phyloP scores from a whole-genome alignment of 2,888 invertebrate genomes.

The Pycnomerus fuliginosus region DNA sequence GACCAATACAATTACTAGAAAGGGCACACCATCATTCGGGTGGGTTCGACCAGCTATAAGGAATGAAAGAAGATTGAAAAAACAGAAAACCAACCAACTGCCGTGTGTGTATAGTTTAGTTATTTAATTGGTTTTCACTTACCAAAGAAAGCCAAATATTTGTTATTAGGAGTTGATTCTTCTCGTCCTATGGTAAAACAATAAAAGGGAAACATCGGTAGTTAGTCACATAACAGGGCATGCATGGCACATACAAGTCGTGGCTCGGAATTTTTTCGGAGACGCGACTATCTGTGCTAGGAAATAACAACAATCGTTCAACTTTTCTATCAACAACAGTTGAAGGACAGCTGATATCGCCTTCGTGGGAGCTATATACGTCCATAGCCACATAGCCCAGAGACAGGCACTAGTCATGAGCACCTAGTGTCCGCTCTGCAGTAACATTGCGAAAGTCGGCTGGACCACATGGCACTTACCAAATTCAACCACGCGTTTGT shows the following conservation, averaged over 20 bases:
- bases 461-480: conserved; percentile 75
- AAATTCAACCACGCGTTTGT: conserved; percentile 98
- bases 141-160: conserved; percentile 95
- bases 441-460: conserved; percentile 50
- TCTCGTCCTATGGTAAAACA: conserved; percentile 86
- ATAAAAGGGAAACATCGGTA: conserved; percentile 68
- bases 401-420: conserved; percentile 45
- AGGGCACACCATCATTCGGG: conserved; percentile 43
- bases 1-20: conserved; percentile 35
- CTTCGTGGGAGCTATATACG: conserved; percentile 44
- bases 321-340: conserved; percentile 3
- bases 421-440: conserved; percentile 44
- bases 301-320: conserved; percentile 17
- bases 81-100: conserved; percentile 48
- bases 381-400: conserved; percentile 52
- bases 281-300: conserved; percentile 19
- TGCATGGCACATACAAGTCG: conserved; percentile 46
- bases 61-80: conserved; percentile 41
- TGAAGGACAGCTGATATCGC: conserved; percentile 25
- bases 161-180: conserved; percentile 93
- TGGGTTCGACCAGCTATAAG: conserved; percentile 42
- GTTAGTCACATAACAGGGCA: conserved; percentile 55
- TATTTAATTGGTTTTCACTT: conserved; percentile 65
- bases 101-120: conserved; percentile 53
- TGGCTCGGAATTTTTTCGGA: conserved; percentile 25